Percentiles rank a stretch among this genome's conserved stretches.
Conservation (phyloP, 2,113 vertebrate genomes). For the Leptosomus discolor region DNA sequence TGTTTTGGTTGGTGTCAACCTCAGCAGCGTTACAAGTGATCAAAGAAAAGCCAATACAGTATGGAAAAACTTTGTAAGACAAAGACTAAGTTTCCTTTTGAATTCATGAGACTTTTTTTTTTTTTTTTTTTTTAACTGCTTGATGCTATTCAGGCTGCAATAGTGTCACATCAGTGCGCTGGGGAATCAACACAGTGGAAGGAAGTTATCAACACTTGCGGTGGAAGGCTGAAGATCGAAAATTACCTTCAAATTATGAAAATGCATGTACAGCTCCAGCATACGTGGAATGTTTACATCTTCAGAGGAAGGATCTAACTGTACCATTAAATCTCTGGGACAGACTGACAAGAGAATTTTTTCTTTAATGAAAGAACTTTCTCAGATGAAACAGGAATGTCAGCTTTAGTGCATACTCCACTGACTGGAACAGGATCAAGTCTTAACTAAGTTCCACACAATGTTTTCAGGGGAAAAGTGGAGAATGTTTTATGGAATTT, state of each 20-base stretch:
- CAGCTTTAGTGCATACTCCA: not conserved
- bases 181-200: not conserved
- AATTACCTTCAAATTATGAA: not conserved
- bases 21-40: not conserved
- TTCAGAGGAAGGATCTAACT: not conserved
- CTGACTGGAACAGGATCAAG: slow-evolving; percentile 32
- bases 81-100: not conserved
- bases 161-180: not conserved
- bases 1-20: not conserved
- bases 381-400: slow-evolving; percentile 33
- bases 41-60: not conserved
- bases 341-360: not conserved
- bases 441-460: slow-evolving; percentile 37
- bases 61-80: not conserved
- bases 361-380: not conserved
- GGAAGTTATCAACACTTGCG: rapidly evolving
- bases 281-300: not conserved
- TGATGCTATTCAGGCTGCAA: not conserved
- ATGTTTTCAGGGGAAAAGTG: slow-evolving; percentile 54
- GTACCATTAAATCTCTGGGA: not conserved
- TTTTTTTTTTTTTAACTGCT: not conserved
- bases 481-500: slow-evolving; percentile 52
- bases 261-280: not conserved
- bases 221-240: not conserved
- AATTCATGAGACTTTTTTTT: not conserved